phyloP scores from a whole-genome alignment of 1,140 invertebrate species.

The Eurosta solidaginis region DNA sequence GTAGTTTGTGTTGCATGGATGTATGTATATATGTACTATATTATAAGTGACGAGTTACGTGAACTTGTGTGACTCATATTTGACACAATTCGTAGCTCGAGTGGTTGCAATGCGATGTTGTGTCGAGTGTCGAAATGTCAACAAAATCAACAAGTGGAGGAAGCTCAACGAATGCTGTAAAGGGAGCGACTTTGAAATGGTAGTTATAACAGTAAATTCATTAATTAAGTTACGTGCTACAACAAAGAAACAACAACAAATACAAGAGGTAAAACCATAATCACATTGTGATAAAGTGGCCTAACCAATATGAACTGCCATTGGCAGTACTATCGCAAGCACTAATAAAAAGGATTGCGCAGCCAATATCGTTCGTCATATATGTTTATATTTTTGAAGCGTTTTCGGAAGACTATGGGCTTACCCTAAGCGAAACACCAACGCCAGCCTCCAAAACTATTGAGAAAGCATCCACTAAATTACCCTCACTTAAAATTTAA shows the following conservation, averaged over 20 bases:
- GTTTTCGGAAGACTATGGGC: too few species aligned
- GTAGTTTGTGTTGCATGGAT: not conserved
- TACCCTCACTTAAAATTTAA: too few species aligned
- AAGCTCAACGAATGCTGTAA: not conserved
- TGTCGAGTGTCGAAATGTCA: not conserved
- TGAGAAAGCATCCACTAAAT: too few species aligned
- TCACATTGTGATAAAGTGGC: not conserved
- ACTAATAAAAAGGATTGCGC: not conserved
- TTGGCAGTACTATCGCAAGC: not conserved
- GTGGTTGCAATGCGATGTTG: not conserved
- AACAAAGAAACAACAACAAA: slow-evolving; percentile 1
- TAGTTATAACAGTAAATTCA: slow-evolving; percentile 20
- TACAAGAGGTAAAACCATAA: not conserved
- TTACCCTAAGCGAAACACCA: too few species aligned
- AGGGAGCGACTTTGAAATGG: not conserved
- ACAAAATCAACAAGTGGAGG: not conserved
- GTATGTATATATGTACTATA: not conserved
- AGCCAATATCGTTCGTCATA: too few species aligned
- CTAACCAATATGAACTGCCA: not conserved
- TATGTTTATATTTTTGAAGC: too few species aligned
- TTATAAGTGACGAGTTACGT: too few species aligned
- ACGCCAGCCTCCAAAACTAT: too few species aligned
- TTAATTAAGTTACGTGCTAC: slow-evolving; percentile 21
- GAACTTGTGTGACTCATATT: not conserved
- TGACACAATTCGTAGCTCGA: not conserved